Base-by-base conservation (phyloP, 2,113 vertebrate genomes). In the Grallaria varia region DNA sequence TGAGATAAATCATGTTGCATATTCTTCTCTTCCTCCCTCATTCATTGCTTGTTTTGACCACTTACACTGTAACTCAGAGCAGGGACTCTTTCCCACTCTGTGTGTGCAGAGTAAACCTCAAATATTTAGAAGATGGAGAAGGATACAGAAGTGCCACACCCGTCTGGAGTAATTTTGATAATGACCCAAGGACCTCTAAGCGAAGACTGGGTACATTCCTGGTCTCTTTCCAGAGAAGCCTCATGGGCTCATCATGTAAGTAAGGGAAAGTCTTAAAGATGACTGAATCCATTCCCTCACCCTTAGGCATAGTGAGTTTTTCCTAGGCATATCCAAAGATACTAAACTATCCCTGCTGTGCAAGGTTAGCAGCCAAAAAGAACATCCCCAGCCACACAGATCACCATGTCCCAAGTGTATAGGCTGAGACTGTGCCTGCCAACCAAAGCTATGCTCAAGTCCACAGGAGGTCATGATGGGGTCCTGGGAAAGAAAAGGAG, bases 401-500 rank as follows among this genome's bases (percentile, higher is more conserved):
- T 76, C 17, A 39, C 50, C 44, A 8, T 0, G 2, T 86, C 86
- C 91, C 84, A 53, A 74, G 50, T 19, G 55, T 37, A 6, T 31
- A 10, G 25, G 59, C 15, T 69, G 83, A 83, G 55, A 45, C 8
- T 66, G 64, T 8, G 10, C 8, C 42, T 87, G 63, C 77, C 80
- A 84, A 21, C 53, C 31, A 53, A 66, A 59, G 14, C 37, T 59
- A 42, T 55, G 76, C 33, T 73, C 9, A 80, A 93, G 47, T 45
- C 60, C 66, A 30, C 42, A 50, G 72, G 67, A 95, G 78, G 71
- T 93, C 21, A 0, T 45, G 40, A 23, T 62, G 33, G 23, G 78
- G 53, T 94, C 85, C 85, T 90, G 90, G 75, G 88, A 94, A 93
- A 77, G 59, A 89, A 53, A 31, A 67, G 33, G 12, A 76, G 27